Evolutionary conservation across 2,113 vertebrate species (phyloP).

Genomic region (Bubo scandiacus): DNA sequence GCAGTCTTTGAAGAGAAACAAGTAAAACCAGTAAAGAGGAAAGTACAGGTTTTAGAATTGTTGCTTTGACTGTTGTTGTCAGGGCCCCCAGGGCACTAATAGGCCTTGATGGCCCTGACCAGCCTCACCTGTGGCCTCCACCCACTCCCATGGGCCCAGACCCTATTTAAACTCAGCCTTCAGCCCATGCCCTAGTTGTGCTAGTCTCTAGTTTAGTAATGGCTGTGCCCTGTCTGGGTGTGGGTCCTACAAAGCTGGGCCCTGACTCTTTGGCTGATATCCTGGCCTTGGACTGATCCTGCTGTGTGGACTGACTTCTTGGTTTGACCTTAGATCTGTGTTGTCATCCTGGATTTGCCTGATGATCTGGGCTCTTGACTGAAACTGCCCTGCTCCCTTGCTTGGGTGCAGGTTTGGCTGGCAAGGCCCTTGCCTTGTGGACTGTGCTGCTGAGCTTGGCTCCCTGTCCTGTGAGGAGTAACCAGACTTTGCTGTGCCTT

Average conservation of each 20-base stretch:
- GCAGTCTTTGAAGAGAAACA: neutral
- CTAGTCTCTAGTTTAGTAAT: fast-evolving
- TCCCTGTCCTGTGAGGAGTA: neutral
- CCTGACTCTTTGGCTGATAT: fast-evolving
- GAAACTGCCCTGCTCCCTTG: neutral
- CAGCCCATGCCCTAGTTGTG: fast-evolving
- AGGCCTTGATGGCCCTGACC: neutral
- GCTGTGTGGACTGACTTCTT: neutral
- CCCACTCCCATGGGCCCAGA: fast-evolving
- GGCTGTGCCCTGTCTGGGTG: neutral
- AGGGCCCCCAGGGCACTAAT: neutral
- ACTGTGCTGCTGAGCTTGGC: neutral
- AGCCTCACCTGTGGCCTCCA: neutral
- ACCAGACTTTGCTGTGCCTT: neutral
- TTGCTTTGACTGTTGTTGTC: neutral
- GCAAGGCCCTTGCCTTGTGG: neutral
- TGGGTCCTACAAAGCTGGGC: fast-evolving
- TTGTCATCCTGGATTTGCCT: neutral
- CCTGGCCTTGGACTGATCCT: neutral
- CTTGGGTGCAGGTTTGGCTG: neutral
- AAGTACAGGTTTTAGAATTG: neutral
- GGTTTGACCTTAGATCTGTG: neutral
- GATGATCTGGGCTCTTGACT: neutral
- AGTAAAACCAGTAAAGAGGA: neutral
- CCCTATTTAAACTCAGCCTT: neutral